Conservation (phyloP, 1,140 invertebrate genomes). For the Gryllus bimaculatus region DNA sequence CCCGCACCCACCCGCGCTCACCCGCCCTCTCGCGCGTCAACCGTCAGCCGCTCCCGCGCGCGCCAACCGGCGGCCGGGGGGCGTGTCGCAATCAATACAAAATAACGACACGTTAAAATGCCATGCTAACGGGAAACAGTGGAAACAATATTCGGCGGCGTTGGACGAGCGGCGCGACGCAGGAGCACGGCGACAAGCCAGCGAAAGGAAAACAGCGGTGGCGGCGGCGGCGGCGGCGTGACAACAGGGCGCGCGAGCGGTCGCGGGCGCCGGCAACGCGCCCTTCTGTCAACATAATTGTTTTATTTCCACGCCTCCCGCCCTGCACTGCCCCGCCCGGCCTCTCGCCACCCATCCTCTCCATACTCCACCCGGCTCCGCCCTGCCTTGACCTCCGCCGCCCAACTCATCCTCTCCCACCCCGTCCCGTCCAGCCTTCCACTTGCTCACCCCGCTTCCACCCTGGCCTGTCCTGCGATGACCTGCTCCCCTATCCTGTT, state of each 20-base stretch:
- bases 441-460: too few relatives aligned
- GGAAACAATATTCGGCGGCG: neutral
- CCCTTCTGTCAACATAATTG: neutral
- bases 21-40: too few relatives aligned
- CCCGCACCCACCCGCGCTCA: too few relatives aligned
- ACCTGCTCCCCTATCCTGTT: too few relatives aligned
- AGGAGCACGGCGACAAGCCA: neutral
- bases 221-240: too few relatives aligned
- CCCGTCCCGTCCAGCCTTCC: neutral
- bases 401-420: neutral
- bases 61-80: neutral
- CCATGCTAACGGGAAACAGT: constrained; percentile 3
- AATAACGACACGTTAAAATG: neutral
- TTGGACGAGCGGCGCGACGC: neutral
- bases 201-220: neutral
- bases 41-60: neutral
- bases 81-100: neutral
- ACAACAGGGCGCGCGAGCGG: too few relatives aligned
- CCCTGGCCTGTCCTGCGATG: too few relatives aligned
- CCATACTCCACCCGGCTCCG: neutral
- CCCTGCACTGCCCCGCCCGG: neutral
- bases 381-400: neutral
- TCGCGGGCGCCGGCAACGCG: neutral
- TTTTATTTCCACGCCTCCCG: neutral
- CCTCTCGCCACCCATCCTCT: neutral